These are phyloP conservation scores for Panthera tigris DNA, from an alignment of 2,113 vertebrate species.

Conservation along the genomic window DNA sequence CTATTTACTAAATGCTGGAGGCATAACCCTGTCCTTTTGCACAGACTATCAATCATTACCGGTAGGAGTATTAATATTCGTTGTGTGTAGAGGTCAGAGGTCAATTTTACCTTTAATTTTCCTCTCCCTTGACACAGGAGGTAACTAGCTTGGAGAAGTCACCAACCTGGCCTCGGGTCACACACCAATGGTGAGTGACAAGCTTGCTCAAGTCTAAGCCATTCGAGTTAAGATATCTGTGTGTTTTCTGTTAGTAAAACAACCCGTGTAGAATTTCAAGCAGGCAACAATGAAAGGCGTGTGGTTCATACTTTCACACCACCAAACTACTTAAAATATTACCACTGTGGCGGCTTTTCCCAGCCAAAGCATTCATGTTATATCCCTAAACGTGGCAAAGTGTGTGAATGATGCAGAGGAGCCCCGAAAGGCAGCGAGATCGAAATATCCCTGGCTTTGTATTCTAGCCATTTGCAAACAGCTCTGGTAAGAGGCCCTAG, in stretches of 20 bases:
- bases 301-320: neutral
- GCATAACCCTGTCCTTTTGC: neutral
- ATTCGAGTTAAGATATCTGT: neutral
- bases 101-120: neutral
- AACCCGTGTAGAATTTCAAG: neutral
- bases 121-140: neutral
- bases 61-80: neutral
- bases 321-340: neutral
- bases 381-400: neutral
- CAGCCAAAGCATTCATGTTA: neutral
- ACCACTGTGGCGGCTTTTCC: neutral
- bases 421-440: rapidly evolving
- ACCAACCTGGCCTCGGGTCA: neutral
- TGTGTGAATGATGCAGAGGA: rapidly evolving
- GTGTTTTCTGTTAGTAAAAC: neutral
- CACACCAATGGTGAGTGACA: neutral
- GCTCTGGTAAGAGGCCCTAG: neutral
- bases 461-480: neutral
- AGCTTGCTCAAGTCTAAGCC: neutral
- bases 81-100: neutral
- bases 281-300: neutral
- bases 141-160: neutral
- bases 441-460: rapidly evolving
- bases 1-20: neutral
- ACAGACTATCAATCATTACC: neutral